phyloP scores from a whole-genome alignment of 2,888 invertebrate species.

The Anthrax anthrax region DNA sequence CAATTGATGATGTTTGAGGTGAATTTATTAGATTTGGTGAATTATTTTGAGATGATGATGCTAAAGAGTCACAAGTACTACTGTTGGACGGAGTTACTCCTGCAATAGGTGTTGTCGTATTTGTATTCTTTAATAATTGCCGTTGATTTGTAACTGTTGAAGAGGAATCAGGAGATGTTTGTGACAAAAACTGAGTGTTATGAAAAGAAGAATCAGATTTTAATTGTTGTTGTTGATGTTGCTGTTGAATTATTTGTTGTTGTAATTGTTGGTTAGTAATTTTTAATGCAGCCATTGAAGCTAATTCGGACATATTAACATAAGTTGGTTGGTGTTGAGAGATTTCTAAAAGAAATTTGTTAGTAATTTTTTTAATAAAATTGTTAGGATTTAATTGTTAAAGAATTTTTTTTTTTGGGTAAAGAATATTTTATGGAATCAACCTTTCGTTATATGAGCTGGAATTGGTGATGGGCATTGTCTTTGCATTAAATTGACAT shows the following conservation, averaged over 20 bases:
- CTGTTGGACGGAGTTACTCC: conserved; percentile 27
- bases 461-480: conserved; percentile 56
- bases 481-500: conserved; percentile 34
- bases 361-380: background rate
- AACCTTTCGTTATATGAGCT: conserved; percentile 63
- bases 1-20: conserved; percentile 22
- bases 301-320: conserved; percentile 84
- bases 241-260: conserved; percentile 31
- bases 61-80: conserved; percentile 12
- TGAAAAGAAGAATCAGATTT: conserved; percentile 4
- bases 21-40: conserved; percentile 33
- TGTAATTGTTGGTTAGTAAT: conserved; percentile 40
- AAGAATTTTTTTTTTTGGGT: too few species aligned
- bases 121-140: conserved; percentile 6
- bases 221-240: conserved; percentile 19
- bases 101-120: conserved; percentile 4
- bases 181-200: conserved; percentile 2
- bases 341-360: conserved; percentile 12
- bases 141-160: conserved; percentile 13
- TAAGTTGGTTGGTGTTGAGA: conserved; percentile 55
- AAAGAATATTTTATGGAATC: background rate
- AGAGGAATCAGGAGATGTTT: too few species aligned
- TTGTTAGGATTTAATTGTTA: too few species aligned
- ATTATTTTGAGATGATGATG: conserved; percentile 33
- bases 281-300: conserved; percentile 63